Percentiles rank a stretch among this genome's conserved stretches.
Conservation (phyloP, 2,888 invertebrate genomes). For the Epinotia ramella region DNA sequence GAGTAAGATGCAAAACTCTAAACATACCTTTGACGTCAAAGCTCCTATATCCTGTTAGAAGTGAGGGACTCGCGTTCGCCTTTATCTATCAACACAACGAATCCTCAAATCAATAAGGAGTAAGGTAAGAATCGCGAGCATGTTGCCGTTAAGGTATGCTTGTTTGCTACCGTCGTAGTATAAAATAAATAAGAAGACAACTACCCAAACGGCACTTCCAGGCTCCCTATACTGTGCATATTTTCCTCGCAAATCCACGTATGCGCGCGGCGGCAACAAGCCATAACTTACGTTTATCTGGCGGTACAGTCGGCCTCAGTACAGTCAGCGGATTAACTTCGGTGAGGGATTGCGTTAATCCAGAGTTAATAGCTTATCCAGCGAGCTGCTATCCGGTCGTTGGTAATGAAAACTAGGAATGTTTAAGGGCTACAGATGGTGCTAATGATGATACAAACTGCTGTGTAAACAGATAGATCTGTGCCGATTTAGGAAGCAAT, state of each 20-base stretch:
- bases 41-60: no score
- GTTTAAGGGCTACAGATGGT: background rate
- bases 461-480: background rate
- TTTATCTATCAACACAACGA: background rate
- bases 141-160: no score
- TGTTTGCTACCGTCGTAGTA: no score
- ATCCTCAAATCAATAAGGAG: no score
- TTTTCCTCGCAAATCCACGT: slow-evolving; percentile 42
- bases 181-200: no score
- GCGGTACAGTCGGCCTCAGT: slow-evolving; percentile 41
- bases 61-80: no score
- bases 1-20: no score
- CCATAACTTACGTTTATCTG: slow-evolving; percentile 50
- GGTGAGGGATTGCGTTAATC: slow-evolving; percentile 33
- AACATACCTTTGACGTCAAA: no score
- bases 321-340: slow-evolving; percentile 37
- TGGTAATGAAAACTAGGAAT: slow-evolving; percentile 4
- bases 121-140: no score
- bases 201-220: slow-evolving; percentile 5
- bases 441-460: background rate
- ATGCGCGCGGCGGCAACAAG: slow-evolving; percentile 44
- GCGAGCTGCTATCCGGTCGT: background rate
- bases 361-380: slow-evolving; percentile 15
- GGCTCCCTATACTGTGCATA: slow-evolving; percentile 12
- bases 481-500: background rate